Percentiles rank a stretch among this genome's conserved stretches.
Conservation (phyloP, 92 coral and sea anemone species). For the Scolanthus callimorphus region DNA sequence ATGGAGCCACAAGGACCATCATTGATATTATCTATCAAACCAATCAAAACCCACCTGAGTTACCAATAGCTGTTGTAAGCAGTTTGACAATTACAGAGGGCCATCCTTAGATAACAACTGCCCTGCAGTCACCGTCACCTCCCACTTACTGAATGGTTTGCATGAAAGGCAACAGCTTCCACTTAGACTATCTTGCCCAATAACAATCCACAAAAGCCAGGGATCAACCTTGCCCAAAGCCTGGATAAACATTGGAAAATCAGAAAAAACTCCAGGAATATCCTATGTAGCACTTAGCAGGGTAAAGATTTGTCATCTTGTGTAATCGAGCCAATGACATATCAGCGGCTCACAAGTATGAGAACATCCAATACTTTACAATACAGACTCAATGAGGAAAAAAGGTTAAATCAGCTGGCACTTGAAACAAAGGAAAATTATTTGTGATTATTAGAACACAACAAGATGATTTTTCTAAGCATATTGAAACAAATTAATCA, state of each 20-base stretch:
- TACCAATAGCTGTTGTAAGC: constrained; percentile 35
- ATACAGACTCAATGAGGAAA: constrained; percentile 33
- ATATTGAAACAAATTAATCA: too few relatives aligned
- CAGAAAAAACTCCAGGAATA: too few relatives aligned
- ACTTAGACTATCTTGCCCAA: constrained; percentile 34
- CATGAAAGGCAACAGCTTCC: constrained; percentile 21
- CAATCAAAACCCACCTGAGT: constrained; percentile 36
- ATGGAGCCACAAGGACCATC: constrained; percentile 34
- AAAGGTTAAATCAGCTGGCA: constrained; percentile 13
- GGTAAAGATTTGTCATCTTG: constrained; percentile 19
- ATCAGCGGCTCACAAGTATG: constrained; percentile 17
- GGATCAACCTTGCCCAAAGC: constrained; percentile 44
- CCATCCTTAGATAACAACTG: constrained; percentile 26
- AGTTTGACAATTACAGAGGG: constrained; percentile 58
- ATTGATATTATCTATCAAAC: constrained; percentile 28
- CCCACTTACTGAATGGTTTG: constrained; percentile 6
- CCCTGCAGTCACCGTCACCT: constrained; percentile 40
- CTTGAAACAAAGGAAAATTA: too few relatives aligned
- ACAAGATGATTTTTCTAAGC: too few relatives aligned
- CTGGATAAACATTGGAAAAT: constrained; percentile 41
- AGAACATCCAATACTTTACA: constrained; percentile 18
- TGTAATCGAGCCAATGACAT: constrained; percentile 30
- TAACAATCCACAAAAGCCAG: constrained; percentile 24
- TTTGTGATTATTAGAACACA: too few relatives aligned
- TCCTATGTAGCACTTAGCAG: constrained; percentile 36